Evolutionary conservation across 2,113 vertebrate genomes (phyloP), one percentile per base, ranked within the genome.

Genomic region (Anolis carolinensis): DNA sequence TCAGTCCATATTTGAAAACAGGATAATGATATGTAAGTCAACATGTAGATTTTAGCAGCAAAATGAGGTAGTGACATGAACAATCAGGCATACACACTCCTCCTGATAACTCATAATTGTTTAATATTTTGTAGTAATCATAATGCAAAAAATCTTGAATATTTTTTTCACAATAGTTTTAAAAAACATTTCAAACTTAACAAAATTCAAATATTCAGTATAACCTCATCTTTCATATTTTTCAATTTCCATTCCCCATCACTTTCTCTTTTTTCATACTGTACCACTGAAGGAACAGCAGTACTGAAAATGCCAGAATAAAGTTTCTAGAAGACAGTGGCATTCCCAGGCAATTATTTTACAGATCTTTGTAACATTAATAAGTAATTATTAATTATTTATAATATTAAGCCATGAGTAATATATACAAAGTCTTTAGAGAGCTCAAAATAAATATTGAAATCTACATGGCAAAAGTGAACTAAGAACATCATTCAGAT

Each of bases 191-290:
- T 59, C 50, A 55, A 71, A 79, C 9, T 36, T 73, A 85, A 77
- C 34, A 74, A 88, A 83, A 84, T 68, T 27, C 23, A 86, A 18
- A 79, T 86, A 50, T 74, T 21, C 80, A 7, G 52, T 83, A 79
- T 11, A 79, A 4, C 11, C 27, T 55, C 50, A 27, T 30, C 18
- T n/a, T 76, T 44, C 27, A 16, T 74, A 65, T 65, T 65, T 67
- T 27, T 77, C 39, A 34, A 30, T 77, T 68, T 68, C 13, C 0
- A 3, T 30, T 75, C 63, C 63, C 55, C 18, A 4, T 59, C 13
- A 4, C 55, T 59, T 2, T 59, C 55, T 55, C 14, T 2, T 27
- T 62, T n/a, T 39, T 44, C 78, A 68, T 59, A 0, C 71, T 84
- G 13, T 74, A 59, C 2, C 25, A n/a, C 78, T 72, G 62, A 59